phyloP scores from a whole-genome alignment of 2,113 vertebrate genomes.

The human region GRCh38 chr3:36144501-36145000 shows the following conservation, averaged over 20 bases:
- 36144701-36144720: too few species aligned
- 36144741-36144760: neutral
- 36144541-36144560: neutral
- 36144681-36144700: neutral
- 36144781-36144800: neutral
- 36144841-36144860: neutral
- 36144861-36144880: neutral
- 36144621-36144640: neutral
- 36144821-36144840: neutral
- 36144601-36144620: neutral
- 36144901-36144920: neutral
- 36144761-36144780: neutral
- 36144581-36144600: neutral
- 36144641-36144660: neutral
- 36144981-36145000: neutral
- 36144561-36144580: neutral
- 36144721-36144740: neutral
- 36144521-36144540: neutral
- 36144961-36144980: neutral
- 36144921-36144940: neutral
- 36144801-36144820: neutral
- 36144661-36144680: too few species aligned
- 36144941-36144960: neutral
- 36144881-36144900: neutral
- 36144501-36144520: neutral